Evolutionary conservation across 1,140 invertebrate genomes (phyloP), one percentile per base, ranked within the genome.

Genomic region (Leptopilina clavipes): DNA sequence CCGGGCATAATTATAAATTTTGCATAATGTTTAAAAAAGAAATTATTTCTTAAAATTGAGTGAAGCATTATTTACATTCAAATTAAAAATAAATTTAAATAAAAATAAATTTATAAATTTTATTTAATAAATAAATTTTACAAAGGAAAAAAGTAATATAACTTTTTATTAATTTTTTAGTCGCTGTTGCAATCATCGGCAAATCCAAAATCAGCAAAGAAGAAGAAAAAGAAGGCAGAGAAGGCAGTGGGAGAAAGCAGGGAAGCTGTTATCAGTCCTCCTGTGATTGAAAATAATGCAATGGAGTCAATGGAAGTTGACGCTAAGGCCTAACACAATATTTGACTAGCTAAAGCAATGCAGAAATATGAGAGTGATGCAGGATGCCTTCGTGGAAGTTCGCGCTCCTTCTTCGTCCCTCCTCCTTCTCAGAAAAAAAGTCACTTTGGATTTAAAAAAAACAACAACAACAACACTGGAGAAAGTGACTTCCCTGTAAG

Each of bases 171-270:
- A 40, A 40, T 40, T 40, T 91, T 91, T 40, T 87, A 96, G 94
- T 90, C 92, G 77, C 91, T 97, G 54, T 90, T 97, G 72, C 94
- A 93, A 82, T 91, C 92, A 79, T 95, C 95, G 14, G 94, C 95
- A 70, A 95, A 94, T 81, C 93, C 93, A 31, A 96, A 96, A 88
- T 91, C 95, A 7, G 94, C 94, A 81, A 97, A 97, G 89, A 97
- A 97, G 93, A 97, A 97, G 93, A 97, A 97, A 93, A 96, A 95
- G 92, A 94, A 93, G 92, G 93, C 93, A 56, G 92, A 92, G 74
- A 92, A 91, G 73, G 89, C 88, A 14, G 86, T 92, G 71, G 92
- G 91, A 31, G 92, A 93, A 81, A 65, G 11, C 59, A 65, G 59
- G n/a, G 59, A 65, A n/a, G 22, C 59, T 7, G 59, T 52, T 0